These are phyloP conservation scores for Andrena marginata DNA, from an alignment of 2,888 invertebrate species.

Conservation along the genomic window DNA sequence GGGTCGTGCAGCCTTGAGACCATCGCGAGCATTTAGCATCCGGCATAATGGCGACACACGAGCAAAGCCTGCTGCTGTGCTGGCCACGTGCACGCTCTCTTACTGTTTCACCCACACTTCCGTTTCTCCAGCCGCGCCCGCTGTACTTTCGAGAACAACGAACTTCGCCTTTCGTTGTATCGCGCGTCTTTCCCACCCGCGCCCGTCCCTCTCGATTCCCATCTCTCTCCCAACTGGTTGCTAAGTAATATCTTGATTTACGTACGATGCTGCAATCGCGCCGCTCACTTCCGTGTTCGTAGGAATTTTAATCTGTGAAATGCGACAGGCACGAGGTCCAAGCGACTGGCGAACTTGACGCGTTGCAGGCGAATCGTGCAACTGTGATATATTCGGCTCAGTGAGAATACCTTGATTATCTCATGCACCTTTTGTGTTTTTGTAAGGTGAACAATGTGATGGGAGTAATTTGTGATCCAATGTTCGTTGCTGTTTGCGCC, in stretches of 20 bases:
- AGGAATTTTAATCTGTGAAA: slow-evolving; percentile 49
- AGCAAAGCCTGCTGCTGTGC: slow-evolving; percentile 22
- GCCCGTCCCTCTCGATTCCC: neutral
- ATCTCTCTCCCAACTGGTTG: slow-evolving; percentile 16
- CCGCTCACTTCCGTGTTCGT: slow-evolving; percentile 14
- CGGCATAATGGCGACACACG: slow-evolving; percentile 50
- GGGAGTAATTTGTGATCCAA: too few relatives aligned
- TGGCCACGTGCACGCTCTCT: slow-evolving; percentile 18
- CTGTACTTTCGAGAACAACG: slow-evolving; percentile 60
- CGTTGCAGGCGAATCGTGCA: neutral
- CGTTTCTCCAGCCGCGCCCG: slow-evolving; percentile 37
- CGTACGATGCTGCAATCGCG: slow-evolving; percentile 36
- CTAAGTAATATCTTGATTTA: slow-evolving; percentile 57
- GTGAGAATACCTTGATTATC: too few relatives aligned
- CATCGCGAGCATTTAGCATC: slow-evolving; percentile 60
- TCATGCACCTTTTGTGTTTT: too few relatives aligned
- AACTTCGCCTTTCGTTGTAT: slow-evolving; percentile 27
- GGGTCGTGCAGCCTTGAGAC: slow-evolving; percentile 18
- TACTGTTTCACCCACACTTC: slow-evolving; percentile 46
- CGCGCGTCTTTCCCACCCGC: neutral
- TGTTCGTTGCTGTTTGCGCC: too few relatives aligned
- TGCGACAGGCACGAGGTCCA: slow-evolving; percentile 2
- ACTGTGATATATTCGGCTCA: neutral
- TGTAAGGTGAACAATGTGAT: too few relatives aligned
- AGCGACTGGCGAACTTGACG: neutral